Conservation (phyloP, 2,113 vertebrate species). For the Hystrix brachyura region DNA sequence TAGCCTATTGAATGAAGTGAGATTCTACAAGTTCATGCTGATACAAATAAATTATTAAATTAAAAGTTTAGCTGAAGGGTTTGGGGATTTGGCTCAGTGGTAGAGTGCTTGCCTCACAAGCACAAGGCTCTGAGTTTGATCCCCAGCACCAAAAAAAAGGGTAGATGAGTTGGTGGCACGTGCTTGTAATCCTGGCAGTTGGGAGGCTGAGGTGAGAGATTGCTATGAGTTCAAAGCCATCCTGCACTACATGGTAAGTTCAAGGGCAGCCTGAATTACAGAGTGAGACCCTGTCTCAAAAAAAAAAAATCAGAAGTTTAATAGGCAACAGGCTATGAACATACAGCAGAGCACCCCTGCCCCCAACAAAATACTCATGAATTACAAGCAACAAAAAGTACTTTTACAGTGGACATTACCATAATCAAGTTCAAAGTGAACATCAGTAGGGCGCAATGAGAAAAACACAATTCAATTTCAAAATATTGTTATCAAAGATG, state of each 20-base stretch:
- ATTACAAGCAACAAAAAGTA: not conserved
- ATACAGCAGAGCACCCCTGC: not conserved
- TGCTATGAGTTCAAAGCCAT: no score
- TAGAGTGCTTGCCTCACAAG: no score
- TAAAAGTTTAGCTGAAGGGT: not conserved
- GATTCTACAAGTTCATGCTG: not conserved
- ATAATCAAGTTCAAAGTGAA: not conserved
- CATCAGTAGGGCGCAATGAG: not conserved
- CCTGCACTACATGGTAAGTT: no score
- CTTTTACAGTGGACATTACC: not conserved
- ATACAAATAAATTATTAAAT: not conserved
- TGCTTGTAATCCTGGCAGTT: no score
- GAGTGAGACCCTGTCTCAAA: no score
- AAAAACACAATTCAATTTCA: not conserved
- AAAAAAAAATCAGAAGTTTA: not conserved
- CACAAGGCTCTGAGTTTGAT: no score
- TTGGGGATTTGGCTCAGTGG: no score
- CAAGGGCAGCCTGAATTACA: no score
- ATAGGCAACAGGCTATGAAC: not conserved
- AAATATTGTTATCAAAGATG: not conserved
- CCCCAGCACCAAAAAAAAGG: no score
- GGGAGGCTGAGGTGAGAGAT: no score
- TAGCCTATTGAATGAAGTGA: not conserved
- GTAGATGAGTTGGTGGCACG: no score
- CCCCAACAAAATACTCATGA: not conserved